phyloP scores from a whole-genome alignment of 2,113 vertebrate genomes.

The Elgaria multicarinata region DNA sequence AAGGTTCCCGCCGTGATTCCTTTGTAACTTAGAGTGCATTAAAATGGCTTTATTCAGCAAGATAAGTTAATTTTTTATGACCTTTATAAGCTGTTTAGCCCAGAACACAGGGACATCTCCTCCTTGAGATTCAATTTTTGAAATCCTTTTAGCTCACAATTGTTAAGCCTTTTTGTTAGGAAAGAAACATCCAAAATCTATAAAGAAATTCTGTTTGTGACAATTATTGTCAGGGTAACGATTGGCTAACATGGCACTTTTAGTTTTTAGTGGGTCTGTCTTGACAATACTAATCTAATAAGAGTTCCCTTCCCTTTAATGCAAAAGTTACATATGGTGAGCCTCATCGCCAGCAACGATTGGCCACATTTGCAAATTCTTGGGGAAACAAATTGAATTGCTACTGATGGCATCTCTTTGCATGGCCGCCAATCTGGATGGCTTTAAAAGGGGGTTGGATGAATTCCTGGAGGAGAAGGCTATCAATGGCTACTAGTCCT shows the following conservation, averaged over 20 bases:
- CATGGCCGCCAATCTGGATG: too few relatives aligned
- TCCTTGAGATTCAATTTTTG: slow-evolving; percentile 75
- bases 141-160: slow-evolving; percentile 73
- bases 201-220: slow-evolving; percentile 69
- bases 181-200: slow-evolving; percentile 67
- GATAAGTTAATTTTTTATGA: slow-evolving; percentile 82
- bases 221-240: slow-evolving; percentile 69
- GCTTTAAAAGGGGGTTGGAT: too few relatives aligned
- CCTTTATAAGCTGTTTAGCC: slow-evolving; percentile 79
- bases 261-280: slow-evolving; percentile 50
- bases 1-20: slow-evolving; percentile 70
- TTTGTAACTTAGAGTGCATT: slow-evolving; percentile 81
- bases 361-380: slow-evolving; percentile 60
- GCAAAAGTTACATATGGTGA: slow-evolving; percentile 34
- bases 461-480: too few relatives aligned
- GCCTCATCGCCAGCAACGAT: slow-evolving; percentile 26
- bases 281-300: slow-evolving; percentile 57
- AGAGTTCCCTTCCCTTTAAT: slow-evolving; percentile 50
- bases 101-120: slow-evolving; percentile 68
- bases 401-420: slow-evolving; percentile 45
- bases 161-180: slow-evolving; percentile 61
- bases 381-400: slow-evolving; percentile 67
- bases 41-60: slow-evolving; percentile 79
- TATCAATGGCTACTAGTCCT: too few relatives aligned
- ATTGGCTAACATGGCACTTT: slow-evolving; percentile 64